Evolutionary conservation across 2,888 invertebrate genomes (phyloP).

Genomic region (Tuberolachnus salignus): DNA sequence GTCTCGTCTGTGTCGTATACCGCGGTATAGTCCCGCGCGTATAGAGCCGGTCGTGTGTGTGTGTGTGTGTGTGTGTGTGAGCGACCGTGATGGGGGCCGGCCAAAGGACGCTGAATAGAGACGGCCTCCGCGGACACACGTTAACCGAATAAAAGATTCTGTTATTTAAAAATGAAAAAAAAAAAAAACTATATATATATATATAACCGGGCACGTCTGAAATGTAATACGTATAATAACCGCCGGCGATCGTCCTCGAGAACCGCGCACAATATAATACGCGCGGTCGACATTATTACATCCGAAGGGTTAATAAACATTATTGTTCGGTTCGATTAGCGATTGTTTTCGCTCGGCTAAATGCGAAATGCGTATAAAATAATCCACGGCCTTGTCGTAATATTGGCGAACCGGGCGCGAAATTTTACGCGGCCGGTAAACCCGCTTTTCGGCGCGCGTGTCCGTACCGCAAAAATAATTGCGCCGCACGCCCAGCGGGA

Average conservation of each 20-base stretch:
- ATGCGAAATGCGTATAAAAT: neutral
- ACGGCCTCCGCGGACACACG: constrained; percentile 22
- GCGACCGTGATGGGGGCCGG: constrained; percentile 13
- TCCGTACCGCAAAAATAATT: no score
- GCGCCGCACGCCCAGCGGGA: no score
- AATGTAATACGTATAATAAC: neutral
- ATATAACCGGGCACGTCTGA: no score
- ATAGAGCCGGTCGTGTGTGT: neutral
- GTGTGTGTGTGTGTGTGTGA: neutral
- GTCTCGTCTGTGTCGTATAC: neutral
- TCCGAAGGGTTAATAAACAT: neutral
- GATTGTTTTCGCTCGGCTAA: neutral
- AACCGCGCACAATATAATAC: neutral
- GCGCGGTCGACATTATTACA: neutral
- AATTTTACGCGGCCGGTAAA: neutral
- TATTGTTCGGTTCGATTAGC: neutral
- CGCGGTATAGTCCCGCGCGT: neutral
- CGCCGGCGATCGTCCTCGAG: constrained; percentile 14
- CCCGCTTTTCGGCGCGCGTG: no score
- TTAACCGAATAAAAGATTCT: constrained; percentile 19
- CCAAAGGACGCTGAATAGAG: constrained; percentile 25
- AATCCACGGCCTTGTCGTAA: no score
- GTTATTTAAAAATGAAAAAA: neutral
- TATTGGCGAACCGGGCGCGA: neutral
- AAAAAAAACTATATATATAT: constrained; percentile 9